A percentile compares a stretch with the other conserved stretches of the same genome.
Conservation (phyloP, 2,797 vertebrate species). For the Lagocephalus sceleratus region DNA sequence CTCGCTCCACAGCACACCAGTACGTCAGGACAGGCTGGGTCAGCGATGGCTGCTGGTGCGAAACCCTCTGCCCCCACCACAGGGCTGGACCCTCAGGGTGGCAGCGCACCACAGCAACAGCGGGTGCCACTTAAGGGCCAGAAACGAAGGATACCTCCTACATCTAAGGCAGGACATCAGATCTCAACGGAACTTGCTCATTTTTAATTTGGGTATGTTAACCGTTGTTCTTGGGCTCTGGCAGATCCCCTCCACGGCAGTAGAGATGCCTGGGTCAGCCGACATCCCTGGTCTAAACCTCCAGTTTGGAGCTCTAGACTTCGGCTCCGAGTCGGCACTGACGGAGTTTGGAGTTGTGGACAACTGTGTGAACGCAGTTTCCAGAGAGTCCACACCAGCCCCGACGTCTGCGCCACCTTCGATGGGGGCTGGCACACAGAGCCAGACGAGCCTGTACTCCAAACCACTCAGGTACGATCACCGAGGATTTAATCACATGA, state of each 20-base stretch:
- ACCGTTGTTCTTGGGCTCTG: background rate
- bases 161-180: constrained; percentile 80
- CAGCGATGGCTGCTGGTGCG: constrained; percentile 45
- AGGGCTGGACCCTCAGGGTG: constrained; percentile 75
- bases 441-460: constrained; percentile 85
- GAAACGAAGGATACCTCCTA: constrained; percentile 87
- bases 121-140: constrained; percentile 86
- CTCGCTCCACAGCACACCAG: constrained; percentile 59
- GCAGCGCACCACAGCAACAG: constrained; percentile 78
- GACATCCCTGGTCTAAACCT: constrained; percentile 91
- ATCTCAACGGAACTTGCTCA: background rate
- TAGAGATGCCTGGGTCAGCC: constrained; percentile 94
- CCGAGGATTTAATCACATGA: no score
- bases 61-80: constrained; percentile 70
- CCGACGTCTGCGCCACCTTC: constrained; percentile 56
- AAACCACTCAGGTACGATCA: constrained; percentile 83
- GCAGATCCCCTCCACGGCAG: constrained; percentile 91
- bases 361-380: constrained; percentile 68
- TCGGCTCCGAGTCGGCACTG: constrained; percentile 87
- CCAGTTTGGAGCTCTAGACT: constrained; percentile 94
- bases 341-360: constrained; percentile 84
- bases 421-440: constrained; percentile 66
- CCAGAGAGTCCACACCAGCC: constrained; percentile 72
- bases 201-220: background rate
- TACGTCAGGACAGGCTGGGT: constrained; percentile 47